Conservation (phyloP, 2,797 vertebrate species). For the Siniperca obscura region DNA sequence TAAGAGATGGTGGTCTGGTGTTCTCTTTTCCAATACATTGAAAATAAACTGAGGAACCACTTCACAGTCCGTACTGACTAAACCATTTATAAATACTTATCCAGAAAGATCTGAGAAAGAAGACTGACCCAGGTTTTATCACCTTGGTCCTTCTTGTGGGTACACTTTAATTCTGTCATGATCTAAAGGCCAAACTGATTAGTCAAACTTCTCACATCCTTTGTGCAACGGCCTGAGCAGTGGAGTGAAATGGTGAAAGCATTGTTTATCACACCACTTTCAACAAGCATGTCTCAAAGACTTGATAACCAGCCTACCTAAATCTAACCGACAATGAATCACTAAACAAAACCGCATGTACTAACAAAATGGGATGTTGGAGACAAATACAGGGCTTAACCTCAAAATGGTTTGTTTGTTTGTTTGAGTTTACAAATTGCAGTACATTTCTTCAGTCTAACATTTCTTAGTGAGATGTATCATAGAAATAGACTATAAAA, state of each 20-base stretch:
- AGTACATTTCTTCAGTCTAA: background rate
- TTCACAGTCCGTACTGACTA: background rate
- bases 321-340: background rate
- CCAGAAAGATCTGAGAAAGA: slow-evolving; percentile 1
- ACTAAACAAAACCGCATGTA: background rate
- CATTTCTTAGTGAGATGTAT: background rate
- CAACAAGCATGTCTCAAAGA: background rate
- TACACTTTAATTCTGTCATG: slow-evolving; percentile 19
- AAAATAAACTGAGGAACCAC: background rate
- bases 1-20: slow-evolving; percentile 11
- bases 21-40: background rate
- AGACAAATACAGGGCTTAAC: background rate
- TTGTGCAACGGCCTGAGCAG: slow-evolving; percentile 30
- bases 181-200: slow-evolving; percentile 55
- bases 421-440: background rate
- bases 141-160: background rate
- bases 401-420: background rate
- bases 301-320: background rate
- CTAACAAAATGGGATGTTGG: background rate
- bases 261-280: slow-evolving; percentile 51
- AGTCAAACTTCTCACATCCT: slow-evolving; percentile 63
- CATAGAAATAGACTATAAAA: background rate
- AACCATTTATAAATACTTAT: background rate
- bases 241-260: slow-evolving; percentile 33
- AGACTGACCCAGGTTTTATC: slow-evolving; percentile 32